Evolutionary conservation across 2,113 vertebrate species (phyloP).

Genomic region (Acrocephalus kingi): DNA sequence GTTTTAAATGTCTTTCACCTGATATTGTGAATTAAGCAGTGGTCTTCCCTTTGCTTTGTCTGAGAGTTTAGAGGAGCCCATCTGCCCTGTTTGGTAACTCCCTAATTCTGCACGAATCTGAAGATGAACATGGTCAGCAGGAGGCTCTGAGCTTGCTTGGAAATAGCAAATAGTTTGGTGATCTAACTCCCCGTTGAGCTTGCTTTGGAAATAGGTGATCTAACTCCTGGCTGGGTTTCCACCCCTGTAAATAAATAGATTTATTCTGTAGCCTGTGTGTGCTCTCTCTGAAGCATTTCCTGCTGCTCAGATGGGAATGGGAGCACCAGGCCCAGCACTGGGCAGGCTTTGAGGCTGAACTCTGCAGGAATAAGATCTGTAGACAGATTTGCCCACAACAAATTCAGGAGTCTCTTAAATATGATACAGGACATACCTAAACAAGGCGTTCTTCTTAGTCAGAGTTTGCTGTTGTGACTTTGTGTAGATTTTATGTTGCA

Average conservation of each 20-base stretch:
- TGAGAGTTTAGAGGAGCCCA: not conserved
- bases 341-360: not conserved
- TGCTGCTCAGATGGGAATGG: not conserved
- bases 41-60: not conserved
- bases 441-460: not conserved
- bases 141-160: not conserved
- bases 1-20: not conserved
- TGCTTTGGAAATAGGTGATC: not conserved
- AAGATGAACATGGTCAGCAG: not conserved
- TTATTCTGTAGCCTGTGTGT: not conserved
- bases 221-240: not conserved
- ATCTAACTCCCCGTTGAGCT: not conserved
- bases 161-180: not conserved
- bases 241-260: not conserved
- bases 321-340: not conserved
- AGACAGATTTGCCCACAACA: not conserved
- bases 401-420: not conserved
- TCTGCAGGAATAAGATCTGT: not conserved
- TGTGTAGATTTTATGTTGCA: constrained; percentile 1
- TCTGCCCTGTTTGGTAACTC: not conserved
- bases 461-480: not conserved
- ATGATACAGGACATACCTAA: not conserved
- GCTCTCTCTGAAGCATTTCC: not conserved
- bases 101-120: not conserved
- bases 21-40: not conserved